phyloP scores from a whole-genome alignment of 2,113 vertebrate species.

The Microcebus murinus region DNA sequence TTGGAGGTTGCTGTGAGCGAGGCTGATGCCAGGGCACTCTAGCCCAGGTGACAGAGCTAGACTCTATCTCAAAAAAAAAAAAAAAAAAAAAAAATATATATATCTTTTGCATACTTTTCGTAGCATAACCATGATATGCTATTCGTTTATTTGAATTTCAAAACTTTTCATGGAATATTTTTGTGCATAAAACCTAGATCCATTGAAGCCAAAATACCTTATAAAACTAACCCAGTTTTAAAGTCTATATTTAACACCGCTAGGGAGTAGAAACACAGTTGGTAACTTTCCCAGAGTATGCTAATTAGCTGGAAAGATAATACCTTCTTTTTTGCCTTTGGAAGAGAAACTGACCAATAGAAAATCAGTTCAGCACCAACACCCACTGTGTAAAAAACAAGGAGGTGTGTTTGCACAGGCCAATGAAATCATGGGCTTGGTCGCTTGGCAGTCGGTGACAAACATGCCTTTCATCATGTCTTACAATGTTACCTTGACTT shows the following conservation, averaged over 20 bases:
- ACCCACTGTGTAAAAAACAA: constrained; percentile 66
- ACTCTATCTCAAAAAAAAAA: no score
- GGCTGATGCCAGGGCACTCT: no score
- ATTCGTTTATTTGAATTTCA: no score
- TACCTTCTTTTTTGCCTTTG: constrained; percentile 64
- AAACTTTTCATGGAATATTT: neutral
- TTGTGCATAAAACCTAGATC: constrained; percentile 15
- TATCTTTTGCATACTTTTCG: no score
- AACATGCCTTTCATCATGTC: constrained; percentile 53
- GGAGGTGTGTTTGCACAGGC: neutral
- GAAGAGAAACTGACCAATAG: constrained; percentile 69
- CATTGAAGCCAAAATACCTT: constrained; percentile 4
- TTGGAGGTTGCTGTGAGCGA: no score
- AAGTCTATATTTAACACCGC: constrained; percentile 60
- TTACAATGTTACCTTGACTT: constrained; percentile 54
- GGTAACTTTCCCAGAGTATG: constrained; percentile 57
- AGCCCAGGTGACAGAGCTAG: no score
- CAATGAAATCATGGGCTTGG: constrained; percentile 30
- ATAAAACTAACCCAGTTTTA: neutral
- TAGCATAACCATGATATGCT: no score
- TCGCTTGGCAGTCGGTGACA: constrained; percentile 53
- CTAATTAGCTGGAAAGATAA: constrained; percentile 67
- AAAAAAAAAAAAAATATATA: no score
- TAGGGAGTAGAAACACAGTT: constrained; percentile 15
- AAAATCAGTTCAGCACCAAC: constrained; percentile 58